These are phyloP conservation scores for Rhopalosiphum nymphaeae DNA, from an alignment of 2,888 invertebrate species.

Conservation along the genomic window DNA sequence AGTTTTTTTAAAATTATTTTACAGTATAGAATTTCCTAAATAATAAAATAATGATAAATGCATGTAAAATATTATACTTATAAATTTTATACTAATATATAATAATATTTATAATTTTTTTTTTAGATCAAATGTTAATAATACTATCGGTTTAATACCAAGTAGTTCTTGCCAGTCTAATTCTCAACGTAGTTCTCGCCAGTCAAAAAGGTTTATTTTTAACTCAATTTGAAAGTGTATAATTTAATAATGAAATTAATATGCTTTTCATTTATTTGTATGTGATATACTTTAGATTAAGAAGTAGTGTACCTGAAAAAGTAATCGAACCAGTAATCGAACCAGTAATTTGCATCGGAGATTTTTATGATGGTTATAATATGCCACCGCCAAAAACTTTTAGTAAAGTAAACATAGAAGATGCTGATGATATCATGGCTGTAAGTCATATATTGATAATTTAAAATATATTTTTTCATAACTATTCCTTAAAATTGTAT, in stretches of 20 bases:
- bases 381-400: background rate
- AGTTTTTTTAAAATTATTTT: background rate
- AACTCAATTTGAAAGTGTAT: background rate
- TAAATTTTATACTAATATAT: too few relatives aligned
- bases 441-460: background rate
- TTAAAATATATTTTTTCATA: background rate
- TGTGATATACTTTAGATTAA: background rate
- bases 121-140: background rate
- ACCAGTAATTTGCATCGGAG: conserved; percentile 46
- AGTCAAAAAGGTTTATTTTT: background rate
- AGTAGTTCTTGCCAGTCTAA: background rate
- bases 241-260: background rate
- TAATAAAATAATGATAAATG: background rate
- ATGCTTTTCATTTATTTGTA: background rate
- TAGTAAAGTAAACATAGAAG: background rate
- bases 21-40: background rate
- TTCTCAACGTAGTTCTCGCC: background rate
- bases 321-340: background rate
- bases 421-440: too few relatives aligned
- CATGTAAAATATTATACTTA: background rate
- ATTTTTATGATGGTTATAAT: conserved; percentile 47
- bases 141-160: background rate
- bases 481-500: background rate
- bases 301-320: background rate
- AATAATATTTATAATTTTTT: background rate